phyloP scores from a whole-genome alignment of 2,888 invertebrate species.

The Brachylomia viminalis region DNA sequence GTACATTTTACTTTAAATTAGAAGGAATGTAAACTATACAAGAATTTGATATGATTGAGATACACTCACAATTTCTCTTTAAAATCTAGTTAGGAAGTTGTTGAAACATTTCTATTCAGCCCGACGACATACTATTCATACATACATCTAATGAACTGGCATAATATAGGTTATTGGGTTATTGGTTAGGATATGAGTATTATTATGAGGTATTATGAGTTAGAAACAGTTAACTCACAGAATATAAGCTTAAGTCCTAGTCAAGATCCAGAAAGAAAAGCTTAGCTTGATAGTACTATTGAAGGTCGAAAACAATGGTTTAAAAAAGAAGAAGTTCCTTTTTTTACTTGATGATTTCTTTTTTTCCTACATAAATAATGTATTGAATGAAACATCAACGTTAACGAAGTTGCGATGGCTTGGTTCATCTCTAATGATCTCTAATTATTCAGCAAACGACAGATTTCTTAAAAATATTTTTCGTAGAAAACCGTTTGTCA shows the following conservation, averaged over 20 bases:
- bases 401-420: background rate
- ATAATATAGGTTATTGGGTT: background rate
- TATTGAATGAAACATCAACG: background rate
- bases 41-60: slow-evolving; percentile 22
- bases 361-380: too few species aligned
- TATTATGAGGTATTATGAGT: too few species aligned
- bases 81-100: background rate
- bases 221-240: background rate
- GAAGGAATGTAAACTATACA: slow-evolving; percentile 25
- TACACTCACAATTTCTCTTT: background rate
- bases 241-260: background rate
- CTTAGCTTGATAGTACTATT: background rate
- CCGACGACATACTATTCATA: background rate
- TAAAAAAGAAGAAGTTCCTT: background rate
- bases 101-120: background rate
- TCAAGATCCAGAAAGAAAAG: background rate
- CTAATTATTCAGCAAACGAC: slow-evolving; percentile 11
- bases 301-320: background rate
- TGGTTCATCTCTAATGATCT: background rate
- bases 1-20: slow-evolving; percentile 30
- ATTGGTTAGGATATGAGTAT: too few species aligned
- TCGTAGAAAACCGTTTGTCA: slow-evolving; percentile 36
- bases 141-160: background rate
- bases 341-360: background rate
- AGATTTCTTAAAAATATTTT: slow-evolving; percentile 11